Evolutionary conservation across 2,888 invertebrate species (phyloP), one percentile per base, ranked within the genome.

Genomic region (Sesia apiformis): DNA sequence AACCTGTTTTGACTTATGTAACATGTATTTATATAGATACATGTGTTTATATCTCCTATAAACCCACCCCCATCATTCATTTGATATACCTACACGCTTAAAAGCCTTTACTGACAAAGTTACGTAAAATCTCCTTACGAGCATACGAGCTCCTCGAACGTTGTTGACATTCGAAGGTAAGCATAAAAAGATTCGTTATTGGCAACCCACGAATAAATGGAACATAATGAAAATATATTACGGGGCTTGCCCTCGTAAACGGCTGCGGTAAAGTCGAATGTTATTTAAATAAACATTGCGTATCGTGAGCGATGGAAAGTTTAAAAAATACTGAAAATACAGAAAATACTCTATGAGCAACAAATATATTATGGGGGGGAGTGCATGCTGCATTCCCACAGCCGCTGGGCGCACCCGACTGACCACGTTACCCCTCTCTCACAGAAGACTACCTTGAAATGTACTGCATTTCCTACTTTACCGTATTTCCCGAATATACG

Each of bases 141-240:
- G 73, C 62, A 72, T 63, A 68, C 66, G 68, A 70, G 63, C 63
- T 65, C 66, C 58, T 60, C 65, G 64, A 65, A 76, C 74, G 67
- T 65, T 77, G 75, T 80, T 80, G 78, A 76, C 77, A 70, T 81
- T 76, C 72, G 72, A 73, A 81, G 76, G 80, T 78, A 81, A 76
- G 73, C 76, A 73, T 74, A 78, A 78, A 78, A 76, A 80, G 75
- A 81, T 73, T 76, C 72, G 74, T 79, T 82, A 81, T 78, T 76
- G 75, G 72, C 67, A 78, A 70, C 68, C 77, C 70, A 69, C 75
- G 75, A 78, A 81, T 79, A 84, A 84, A 84, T 78, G 76, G 77
- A 72, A 81, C 78, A 80, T 83, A 83, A 84, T 84, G 82, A 81
- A 81, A 83, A 84, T 83, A 84, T 81, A 84, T 81, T 79, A 77